A percentile compares a stretch with the other conserved stretches of the same genome.
These are phyloP conservation scores for Spongilla lacustris DNA, from an alignment of 37 sponge, comb jelly and placozoan genomes.

Conservation along the genomic window DNA sequence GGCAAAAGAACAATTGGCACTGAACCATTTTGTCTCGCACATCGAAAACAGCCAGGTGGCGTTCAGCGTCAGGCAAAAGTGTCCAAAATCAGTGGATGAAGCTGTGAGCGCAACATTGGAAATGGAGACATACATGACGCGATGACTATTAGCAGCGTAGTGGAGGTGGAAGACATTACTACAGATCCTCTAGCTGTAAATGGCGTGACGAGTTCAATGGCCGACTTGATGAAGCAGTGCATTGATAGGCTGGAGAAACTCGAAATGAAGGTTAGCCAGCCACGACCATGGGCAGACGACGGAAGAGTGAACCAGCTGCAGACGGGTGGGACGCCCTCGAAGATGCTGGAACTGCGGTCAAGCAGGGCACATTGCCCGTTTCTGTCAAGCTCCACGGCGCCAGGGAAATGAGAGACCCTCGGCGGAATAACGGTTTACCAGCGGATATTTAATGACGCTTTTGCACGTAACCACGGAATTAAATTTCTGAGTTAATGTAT, in stretches of 20 bases:
- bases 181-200: no score
- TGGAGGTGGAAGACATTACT: no score
- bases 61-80: slow-evolving; percentile 7
- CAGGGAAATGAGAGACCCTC: slow-evolving; percentile 32
- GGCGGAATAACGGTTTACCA: neutral
- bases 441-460: no score
- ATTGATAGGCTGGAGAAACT: slow-evolving; percentile 16
- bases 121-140: slow-evolving; percentile 20
- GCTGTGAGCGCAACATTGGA: slow-evolving; percentile 34
- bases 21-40: neutral
- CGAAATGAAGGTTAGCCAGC: neutral
- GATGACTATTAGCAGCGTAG: neutral
- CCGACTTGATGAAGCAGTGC: neutral
- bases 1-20: slow-evolving; percentile 23
- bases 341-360: slow-evolving; percentile 18
- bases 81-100: slow-evolving; percentile 10
- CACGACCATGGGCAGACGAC: no score
- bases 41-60: slow-evolving; percentile 8
- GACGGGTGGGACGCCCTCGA: no score
- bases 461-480: no score
- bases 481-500: no score
- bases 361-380: slow-evolving; percentile 16
- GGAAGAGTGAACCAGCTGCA: no score
- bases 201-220: no score
- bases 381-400: neutral